Base-by-base conservation (phyloP, 2,888 invertebrate species). In the Stramonita haemastoma region DNA sequence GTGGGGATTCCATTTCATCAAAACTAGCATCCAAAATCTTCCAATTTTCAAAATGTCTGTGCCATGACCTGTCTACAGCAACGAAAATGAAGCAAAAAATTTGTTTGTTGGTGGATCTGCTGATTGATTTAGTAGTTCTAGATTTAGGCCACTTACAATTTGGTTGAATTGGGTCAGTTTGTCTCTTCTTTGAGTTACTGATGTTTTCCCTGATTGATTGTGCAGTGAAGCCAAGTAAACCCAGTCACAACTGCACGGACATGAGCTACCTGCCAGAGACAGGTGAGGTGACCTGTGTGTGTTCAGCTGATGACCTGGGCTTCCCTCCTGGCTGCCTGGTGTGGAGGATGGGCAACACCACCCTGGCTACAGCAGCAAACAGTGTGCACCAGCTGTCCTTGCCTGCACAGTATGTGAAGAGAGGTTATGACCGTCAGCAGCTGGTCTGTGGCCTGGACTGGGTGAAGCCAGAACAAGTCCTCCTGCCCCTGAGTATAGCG, bases 391-490 rank as follows among this genome's bases (percentile, higher is more conserved):
- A 32, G 83, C 88, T 88, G 22, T 8, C 6, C 36, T 83, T 88
- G 19, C 88, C 88, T 22, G 1, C 5, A 0, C n/a, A 81, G 11
- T n/a, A 29, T 15, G 26, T 88, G 66, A 32, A 15, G 26, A 56
- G 83, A 29, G 22, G 15, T 4, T 34, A 66, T 26, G 57, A 36
- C 60, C 34, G 83, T 5, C 22, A n/a, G 66, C 8, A 1, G 11
- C 26, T 66, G 29, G 0, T 29, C 36, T 88, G 88, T 88, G 83
- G 60, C 60, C 26, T 88, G 81, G 88, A 88, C 88, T 88, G 88
- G 88, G 29, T 83, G 17, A 34, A 46, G 26, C 34, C 36, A 19
- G 17, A 57, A 19, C 17, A 29, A 5, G 79, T 79, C n/a, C n/a
- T 56, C 8, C 34, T 57, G 56, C 34, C 73, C 11, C 11, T 32